Conservation (phyloP, 35 echinoderm and acorn worm species). For the Lytechinus variegatus region DNA sequence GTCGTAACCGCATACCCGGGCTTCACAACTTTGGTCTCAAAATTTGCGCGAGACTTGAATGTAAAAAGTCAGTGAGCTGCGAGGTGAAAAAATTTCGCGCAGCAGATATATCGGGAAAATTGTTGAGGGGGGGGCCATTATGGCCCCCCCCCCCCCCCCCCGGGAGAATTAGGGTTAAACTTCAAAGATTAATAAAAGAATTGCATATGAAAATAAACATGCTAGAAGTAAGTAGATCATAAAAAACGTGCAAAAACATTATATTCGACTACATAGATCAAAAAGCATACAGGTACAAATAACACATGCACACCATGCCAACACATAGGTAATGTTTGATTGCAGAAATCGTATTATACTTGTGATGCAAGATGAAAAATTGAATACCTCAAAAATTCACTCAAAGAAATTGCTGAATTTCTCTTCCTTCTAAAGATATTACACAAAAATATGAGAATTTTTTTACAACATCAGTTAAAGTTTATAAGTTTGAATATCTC, state of each 20-base stretch:
- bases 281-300: background rate
- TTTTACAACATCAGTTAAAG: background rate
- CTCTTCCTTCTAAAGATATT: slow-evolving; percentile 4
- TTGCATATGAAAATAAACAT: too few species aligned
- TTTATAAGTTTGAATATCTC: background rate
- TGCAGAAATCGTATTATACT: background rate
- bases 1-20: too few species aligned
- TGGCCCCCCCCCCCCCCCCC: too few species aligned
- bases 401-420: slow-evolving; percentile 5
- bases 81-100: too few species aligned
- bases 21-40: too few species aligned
- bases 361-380: background rate
- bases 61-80: too few species aligned
- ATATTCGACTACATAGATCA: background rate
- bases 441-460: background rate
- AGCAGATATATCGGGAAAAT: too few species aligned
- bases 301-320: background rate
- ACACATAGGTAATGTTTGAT: background rate
- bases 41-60: too few species aligned
- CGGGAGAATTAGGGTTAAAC: too few species aligned
- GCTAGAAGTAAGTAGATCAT: background rate
- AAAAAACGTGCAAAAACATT: background rate
- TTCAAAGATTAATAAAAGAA: too few species aligned
- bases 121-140: too few species aligned
- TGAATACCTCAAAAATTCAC: background rate